A percentile compares a stretch with the other conserved stretches of the same genome.
phyloP scores from a whole-genome alignment of 2,888 invertebrate genomes.

The Cepaea hortensis region DNA sequence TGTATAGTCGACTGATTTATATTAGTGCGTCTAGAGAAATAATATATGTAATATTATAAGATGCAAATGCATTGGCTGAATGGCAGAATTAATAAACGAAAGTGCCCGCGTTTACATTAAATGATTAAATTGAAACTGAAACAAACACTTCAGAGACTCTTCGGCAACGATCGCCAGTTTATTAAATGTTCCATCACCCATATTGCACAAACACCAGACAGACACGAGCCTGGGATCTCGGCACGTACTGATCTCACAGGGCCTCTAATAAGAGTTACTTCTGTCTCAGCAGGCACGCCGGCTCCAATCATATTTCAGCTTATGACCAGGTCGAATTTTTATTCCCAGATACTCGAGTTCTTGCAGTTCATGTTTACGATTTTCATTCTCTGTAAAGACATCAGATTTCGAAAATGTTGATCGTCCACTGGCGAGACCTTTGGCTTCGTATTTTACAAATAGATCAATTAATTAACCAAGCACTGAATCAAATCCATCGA shows the following conservation, averaged over 20 bases:
- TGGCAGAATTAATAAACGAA: conserved; percentile 20
- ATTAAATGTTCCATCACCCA: conserved; percentile 32
- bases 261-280: neutral
- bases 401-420: neutral
- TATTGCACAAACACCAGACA: conserved; percentile 24
- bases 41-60: neutral
- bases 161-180: neutral
- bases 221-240: neutral
- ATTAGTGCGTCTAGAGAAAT: too few species aligned
- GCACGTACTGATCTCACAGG: conserved; percentile 18
- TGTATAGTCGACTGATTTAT: too few species aligned
- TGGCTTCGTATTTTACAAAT: too few species aligned
- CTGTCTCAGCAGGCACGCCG: neutral
- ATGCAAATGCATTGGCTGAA: neutral
- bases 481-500: too few species aligned
- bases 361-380: neutral
- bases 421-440: too few species aligned
- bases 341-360: neutral
- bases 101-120: conserved; percentile 17
- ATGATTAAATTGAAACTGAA: conserved; percentile 34
- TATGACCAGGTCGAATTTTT: neutral
- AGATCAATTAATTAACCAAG: too few species aligned
- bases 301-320: neutral
- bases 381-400: neutral
- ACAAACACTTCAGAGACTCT: conserved; percentile 25